Conservation (phyloP, 2,113 vertebrate genomes). For the Engystomops pustulosus region DNA sequence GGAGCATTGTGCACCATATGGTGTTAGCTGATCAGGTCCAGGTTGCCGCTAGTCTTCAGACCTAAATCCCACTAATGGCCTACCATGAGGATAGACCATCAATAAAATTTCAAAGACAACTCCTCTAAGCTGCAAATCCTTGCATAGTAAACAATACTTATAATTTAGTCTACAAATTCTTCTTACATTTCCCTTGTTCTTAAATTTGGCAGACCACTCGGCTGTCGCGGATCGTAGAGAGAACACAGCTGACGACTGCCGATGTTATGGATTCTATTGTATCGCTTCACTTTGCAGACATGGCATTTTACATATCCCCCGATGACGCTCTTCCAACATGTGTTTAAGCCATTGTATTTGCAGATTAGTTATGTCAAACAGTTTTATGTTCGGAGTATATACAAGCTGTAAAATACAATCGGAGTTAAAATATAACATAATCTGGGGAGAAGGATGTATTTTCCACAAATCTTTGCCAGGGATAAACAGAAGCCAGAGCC, state of each 20-base stretch:
- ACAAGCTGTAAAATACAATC: conserved; percentile 1
- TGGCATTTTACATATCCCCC: conserved; percentile 13
- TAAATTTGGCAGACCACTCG: not conserved
- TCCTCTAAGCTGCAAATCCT: too few relatives aligned
- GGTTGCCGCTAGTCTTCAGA: too few relatives aligned
- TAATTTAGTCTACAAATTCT: not conserved
- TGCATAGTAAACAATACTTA: not conserved
- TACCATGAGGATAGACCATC: too few relatives aligned
- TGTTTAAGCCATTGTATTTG: conserved; percentile 32
- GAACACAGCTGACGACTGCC: not conserved
- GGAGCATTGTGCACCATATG: too few relatives aligned
- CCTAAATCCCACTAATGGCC: too few relatives aligned
- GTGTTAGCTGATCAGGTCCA: too few relatives aligned
- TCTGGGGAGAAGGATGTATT: conserved; percentile 15
- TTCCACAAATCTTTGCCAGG: conserved; percentile 18
- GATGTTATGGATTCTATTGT: not conserved
- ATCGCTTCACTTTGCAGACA: not conserved
- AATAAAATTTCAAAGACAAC: too few relatives aligned
- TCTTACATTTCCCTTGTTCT: not conserved
- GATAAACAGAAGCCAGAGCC: conserved; percentile 21
- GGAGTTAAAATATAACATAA: conserved; percentile 18
- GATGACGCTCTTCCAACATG: conserved; percentile 17
- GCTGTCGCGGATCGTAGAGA: not conserved
- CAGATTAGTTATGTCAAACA: conserved; percentile 33
- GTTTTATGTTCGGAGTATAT: not conserved